These are phyloP conservation scores for Apostichopus californicus DNA, from an alignment of 35 echinoderm and acorn worm species.

Conservation along the genomic window DNA sequence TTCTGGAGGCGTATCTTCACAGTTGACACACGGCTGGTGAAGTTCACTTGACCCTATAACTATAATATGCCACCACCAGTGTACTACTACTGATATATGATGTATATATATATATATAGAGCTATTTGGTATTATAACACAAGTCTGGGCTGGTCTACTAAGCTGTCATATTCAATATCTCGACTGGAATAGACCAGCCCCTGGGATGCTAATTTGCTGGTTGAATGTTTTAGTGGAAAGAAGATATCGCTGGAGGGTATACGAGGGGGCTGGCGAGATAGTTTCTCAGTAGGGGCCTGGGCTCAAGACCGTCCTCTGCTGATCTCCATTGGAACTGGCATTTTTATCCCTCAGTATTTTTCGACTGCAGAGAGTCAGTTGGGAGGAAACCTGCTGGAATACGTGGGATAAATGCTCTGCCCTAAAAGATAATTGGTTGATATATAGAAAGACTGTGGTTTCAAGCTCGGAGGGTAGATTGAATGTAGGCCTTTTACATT, in stretches of 20 bases:
- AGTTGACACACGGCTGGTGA: neutral
- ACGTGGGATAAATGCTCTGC: constrained; percentile 35
- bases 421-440: constrained; percentile 20
- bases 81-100: too few species aligned
- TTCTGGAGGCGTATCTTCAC: neutral
- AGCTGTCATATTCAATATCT: constrained; percentile 41
- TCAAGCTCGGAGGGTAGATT: constrained; percentile 18
- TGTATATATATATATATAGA: too few species aligned
- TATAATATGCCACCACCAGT: neutral
- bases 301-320: constrained; percentile 25
- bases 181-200: constrained; percentile 7
- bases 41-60: constrained; percentile 28
- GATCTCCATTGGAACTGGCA: constrained; percentile 28
- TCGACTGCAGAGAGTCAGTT: constrained; percentile 9
- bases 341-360: neutral
- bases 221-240: constrained; percentile 30
- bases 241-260: constrained; percentile 41
- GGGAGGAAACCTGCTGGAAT: constrained; percentile 33
- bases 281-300: constrained; percentile 44
- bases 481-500: constrained; percentile 14
- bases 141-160: neutral
- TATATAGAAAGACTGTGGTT: constrained; percentile 32
- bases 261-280: constrained; percentile 30
- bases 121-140: too few species aligned
- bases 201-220: constrained; percentile 44